phyloP scores from a whole-genome alignment of 2,113 vertebrate genomes.

The Nannobrachium achirus region DNA sequence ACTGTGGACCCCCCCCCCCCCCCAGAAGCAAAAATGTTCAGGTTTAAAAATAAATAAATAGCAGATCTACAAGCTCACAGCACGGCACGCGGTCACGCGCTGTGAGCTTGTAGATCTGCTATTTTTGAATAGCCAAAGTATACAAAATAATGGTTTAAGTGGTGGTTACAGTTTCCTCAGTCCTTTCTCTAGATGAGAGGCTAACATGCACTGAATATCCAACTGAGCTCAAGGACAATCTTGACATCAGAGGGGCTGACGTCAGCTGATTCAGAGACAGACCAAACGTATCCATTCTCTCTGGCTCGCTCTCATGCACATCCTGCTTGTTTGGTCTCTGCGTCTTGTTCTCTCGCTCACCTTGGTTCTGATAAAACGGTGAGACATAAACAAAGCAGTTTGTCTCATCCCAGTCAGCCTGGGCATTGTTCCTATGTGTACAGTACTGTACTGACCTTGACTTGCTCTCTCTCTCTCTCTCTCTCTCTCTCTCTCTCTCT shows the following conservation, averaged over 20 bases:
- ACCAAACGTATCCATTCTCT: constrained; percentile 16
- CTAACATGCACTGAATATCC: constrained; percentile 11
- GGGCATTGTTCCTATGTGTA: neutral
- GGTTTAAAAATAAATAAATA: too few relatives aligned
- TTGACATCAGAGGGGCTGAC: constrained; percentile 36
- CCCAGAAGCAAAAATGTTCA: too few relatives aligned
- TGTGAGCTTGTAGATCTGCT: too few relatives aligned
- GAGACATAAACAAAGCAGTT: constrained; percentile 37
- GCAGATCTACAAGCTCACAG: too few relatives aligned
- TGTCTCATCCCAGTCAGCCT: constrained; percentile 8
- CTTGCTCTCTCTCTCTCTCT: constrained; percentile 1
- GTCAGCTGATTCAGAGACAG: constrained; percentile 28
- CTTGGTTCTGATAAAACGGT: constrained; percentile 31
- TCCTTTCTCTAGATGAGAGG: too few relatives aligned
- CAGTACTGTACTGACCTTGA: constrained; percentile 48
- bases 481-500: constrained; percentile 36
- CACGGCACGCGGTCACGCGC: too few relatives aligned
- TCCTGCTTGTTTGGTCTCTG: constrained; percentile 19
- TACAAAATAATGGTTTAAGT: too few relatives aligned
- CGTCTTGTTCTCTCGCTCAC: constrained; percentile 15
- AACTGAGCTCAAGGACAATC: constrained; percentile 8
- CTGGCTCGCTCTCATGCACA: constrained; percentile 14
- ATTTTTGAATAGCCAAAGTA: too few relatives aligned
- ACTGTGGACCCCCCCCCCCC: too few relatives aligned
- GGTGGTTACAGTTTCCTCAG: too few relatives aligned